Percentiles rank a stretch among this genome's conserved stretches.
These are phyloP conservation scores for Eufriesea mexicana DNA, from an alignment of 1,140 invertebrate species.

Conservation along the genomic window DNA sequence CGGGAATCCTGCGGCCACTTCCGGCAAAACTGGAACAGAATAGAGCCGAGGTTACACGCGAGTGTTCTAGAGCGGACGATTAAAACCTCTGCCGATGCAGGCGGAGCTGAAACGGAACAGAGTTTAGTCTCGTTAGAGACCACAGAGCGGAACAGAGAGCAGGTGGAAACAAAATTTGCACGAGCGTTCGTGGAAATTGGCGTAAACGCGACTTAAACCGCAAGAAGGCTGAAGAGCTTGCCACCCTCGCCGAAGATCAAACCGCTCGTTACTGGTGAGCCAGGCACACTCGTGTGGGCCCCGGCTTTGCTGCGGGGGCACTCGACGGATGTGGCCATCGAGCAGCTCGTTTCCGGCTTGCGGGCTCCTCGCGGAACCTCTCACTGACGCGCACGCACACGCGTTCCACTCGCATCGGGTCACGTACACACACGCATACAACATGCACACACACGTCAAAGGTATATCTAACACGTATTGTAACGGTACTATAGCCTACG, in stretches of 20 bases:
- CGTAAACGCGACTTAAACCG: background rate
- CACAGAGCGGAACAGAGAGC: background rate
- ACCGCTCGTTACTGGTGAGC: conserved; percentile 5
- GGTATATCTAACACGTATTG: conserved; percentile 50
- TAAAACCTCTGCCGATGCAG: background rate
- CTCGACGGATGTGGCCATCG: background rate
- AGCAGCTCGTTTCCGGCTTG: conserved; percentile 13
- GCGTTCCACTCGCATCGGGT: background rate
- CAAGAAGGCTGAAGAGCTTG: background rate
- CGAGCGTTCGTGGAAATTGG: no score
- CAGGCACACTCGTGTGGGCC: background rate
- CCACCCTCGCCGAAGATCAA: background rate
- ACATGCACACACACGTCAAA: conserved; percentile 15
- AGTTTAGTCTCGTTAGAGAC: background rate
- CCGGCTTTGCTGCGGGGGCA: background rate
- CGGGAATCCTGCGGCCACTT: no score
- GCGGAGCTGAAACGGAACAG: background rate
- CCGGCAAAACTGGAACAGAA: background rate
- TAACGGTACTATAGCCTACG: conserved; percentile 57
- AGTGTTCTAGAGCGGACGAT: background rate
- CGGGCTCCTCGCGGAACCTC: conserved; percentile 24
- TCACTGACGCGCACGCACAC: background rate
- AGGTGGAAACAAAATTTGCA: no score
- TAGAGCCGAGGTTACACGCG: background rate
- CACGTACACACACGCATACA: background rate